phyloP scores from a whole-genome alignment of 2,888 invertebrate genomes.

The Rhorus exstirpatorius region DNA sequence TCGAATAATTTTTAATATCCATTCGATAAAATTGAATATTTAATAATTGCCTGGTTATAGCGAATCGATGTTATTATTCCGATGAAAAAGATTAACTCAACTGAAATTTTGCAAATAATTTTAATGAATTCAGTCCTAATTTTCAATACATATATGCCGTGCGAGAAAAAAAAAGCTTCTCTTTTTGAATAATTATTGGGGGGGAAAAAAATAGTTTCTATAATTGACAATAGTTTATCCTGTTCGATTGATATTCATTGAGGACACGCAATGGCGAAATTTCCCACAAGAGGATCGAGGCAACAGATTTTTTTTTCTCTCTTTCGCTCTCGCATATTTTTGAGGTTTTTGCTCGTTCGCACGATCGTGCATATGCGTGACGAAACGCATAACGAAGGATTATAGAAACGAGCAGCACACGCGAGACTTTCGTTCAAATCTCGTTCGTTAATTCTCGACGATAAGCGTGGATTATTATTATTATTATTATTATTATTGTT shows the following conservation, averaged over 20 bases:
- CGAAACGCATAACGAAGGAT: slow-evolving; percentile 65
- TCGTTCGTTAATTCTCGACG: slow-evolving; percentile 67
- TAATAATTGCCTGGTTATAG: no score
- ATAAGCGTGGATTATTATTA: slow-evolving; percentile 65
- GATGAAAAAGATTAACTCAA: no score
- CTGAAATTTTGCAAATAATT: no score
- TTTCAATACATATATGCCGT: no score
- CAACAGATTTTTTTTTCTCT: slow-evolving; percentile 3
- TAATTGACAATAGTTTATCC: slow-evolving; percentile 19
- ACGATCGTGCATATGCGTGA: slow-evolving; percentile 46
- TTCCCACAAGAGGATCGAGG: slow-evolving; percentile 18
- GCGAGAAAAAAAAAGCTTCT: no score
- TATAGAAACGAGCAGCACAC: slow-evolving; percentile 58
- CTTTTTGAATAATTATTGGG: no score
- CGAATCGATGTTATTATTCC: no score
- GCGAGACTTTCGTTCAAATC: slow-evolving; percentile 57
- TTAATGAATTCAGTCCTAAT: no score
- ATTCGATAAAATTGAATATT: no score
- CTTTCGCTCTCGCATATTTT: slow-evolving; percentile 26
- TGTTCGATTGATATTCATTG: slow-evolving; percentile 31
- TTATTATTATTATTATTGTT: slow-evolving; percentile 39
- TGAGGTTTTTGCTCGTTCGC: slow-evolving; percentile 18
- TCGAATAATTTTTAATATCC: no score
- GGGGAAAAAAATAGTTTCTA: slow-evolving; percentile 26
- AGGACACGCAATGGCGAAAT: slow-evolving; percentile 14